These are phyloP conservation scores for Drosophila parabipectinata DNA, from an alignment of 1,140 invertebrate species.

Conservation along the genomic window DNA sequence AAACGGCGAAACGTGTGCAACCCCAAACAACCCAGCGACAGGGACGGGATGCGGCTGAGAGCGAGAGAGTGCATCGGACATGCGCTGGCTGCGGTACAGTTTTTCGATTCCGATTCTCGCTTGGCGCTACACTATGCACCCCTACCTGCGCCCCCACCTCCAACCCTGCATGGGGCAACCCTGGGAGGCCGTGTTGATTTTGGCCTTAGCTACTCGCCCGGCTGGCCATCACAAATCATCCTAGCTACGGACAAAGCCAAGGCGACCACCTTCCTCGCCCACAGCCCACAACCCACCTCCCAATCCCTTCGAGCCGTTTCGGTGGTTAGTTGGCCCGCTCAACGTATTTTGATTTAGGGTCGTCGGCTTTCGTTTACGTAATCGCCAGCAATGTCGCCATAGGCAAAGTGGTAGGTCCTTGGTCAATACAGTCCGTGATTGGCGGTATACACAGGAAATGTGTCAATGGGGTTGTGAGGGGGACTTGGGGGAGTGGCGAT, in stretches of 20 bases:
- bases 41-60: slow-evolving; percentile 2
- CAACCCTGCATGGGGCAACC: not conserved
- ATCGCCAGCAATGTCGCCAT: slow-evolving; percentile 44
- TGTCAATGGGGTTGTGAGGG: slow-evolving; percentile 45
- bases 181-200: slow-evolving; percentile 52
- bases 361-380: slow-evolving; percentile 72
- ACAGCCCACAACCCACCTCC: not conserved
- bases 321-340: slow-evolving; percentile 62
- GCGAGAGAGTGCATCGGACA: slow-evolving; percentile 57
- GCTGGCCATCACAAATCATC: slow-evolving; percentile 50
- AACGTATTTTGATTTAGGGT: slow-evolving; percentile 68
- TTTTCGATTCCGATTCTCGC: slow-evolving; percentile 62
- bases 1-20: slow-evolving; percentile 48
- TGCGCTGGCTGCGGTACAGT: slow-evolving; percentile 77
- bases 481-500: no score
- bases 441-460: slow-evolving; percentile 45
- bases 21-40: slow-evolving; percentile 23
- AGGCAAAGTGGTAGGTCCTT: slow-evolving; percentile 21
- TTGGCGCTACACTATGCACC: slow-evolving; percentile 8
- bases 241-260: slow-evolving; percentile 61
- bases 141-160: slow-evolving; percentile 1
- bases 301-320: slow-evolving; percentile 1
- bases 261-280: slow-evolving; percentile 19
- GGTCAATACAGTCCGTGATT: slow-evolving; percentile 50
- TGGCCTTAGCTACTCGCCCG: slow-evolving; percentile 56